Base-by-base conservation (phyloP, 2,797 vertebrate species). In the Acipenser transmontanus region DNA sequence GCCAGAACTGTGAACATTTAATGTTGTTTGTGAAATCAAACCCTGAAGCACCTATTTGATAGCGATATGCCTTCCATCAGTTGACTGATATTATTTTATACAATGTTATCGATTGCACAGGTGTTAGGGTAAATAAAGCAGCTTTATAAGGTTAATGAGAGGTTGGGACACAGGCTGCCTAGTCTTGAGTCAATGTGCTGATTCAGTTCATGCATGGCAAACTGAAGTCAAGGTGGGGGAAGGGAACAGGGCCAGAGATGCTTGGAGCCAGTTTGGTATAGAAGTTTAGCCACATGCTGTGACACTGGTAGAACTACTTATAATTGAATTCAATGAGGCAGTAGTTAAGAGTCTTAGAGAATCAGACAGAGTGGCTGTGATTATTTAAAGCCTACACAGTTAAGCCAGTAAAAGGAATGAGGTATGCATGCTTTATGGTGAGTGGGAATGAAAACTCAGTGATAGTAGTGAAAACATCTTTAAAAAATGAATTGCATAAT, bases 101-200 rank as follows among this genome's bases (percentile, higher is more conserved):
- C 34, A 34, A 34, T 34, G 34, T 34, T 34, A 34, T 4, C 4
- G 34, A 34, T 54, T 54, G n/a, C 9, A 54, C 52, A 54, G 52
- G n/a, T 54, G 52, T n/a, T 54, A n/a, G n/a, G 52, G n/a, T 54
- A 54, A 54, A 54, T 54, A n/a, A 54, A 54, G 52, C 52, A 54
- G n/a, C 52, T 54, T n/a, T 54, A 9, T 54, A 54, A 54, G 6
- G 52, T 54, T 54, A 54, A 9, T 54, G 52, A n/a, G 52, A 9
- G 9, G 52, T 54, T 54, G n/a, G 52, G 9, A 54, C n/a, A 9
- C 8, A 54, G 52, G 8, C 52, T 9, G n/a, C 8, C 7, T 9
- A 9, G 8, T 54, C n/a, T 54, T 54, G 8, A 54, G 51, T 54
- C 4, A n/a, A 9, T 54, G 52, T n/a, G 7, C 52, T 54, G 0